Percentiles rank a stretch among this genome's conserved stretches.
Conservation (phyloP, 2,797 vertebrate species). For the Cirrhinus molitorella region DNA sequence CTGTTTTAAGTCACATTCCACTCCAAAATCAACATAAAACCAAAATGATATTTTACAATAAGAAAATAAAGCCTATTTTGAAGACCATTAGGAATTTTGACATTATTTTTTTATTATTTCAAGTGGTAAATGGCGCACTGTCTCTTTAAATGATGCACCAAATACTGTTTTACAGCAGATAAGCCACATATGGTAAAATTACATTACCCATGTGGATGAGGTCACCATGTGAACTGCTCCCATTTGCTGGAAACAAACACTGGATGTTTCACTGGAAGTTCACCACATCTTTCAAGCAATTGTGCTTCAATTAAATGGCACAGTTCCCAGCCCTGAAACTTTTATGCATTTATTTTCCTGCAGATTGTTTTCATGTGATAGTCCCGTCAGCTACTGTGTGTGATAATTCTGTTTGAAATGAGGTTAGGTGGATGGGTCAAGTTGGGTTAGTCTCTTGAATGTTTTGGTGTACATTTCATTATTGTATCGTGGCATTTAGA, state of each 20-base stretch:
- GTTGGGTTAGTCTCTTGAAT: neutral
- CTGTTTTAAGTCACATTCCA: neutral
- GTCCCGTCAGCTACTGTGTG: neutral
- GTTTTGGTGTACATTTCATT: slow-evolving; percentile 26
- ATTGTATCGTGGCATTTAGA: slow-evolving; percentile 22
- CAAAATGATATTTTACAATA: neutral
- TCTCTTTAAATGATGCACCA: slow-evolving; percentile 16
- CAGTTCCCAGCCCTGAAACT: neutral
- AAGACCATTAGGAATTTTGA: neutral
- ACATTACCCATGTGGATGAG: slow-evolving; percentile 18
- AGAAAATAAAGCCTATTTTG: neutral
- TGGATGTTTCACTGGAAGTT: slow-evolving; percentile 12
- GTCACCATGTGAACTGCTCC: slow-evolving; percentile 16
- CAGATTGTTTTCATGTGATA: neutral
- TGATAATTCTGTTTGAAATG: neutral
- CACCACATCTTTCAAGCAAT: neutral
- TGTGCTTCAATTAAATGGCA: slow-evolving; percentile 1
- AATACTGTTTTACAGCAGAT: slow-evolving; percentile 32
- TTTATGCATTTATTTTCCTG: slow-evolving; percentile 6
- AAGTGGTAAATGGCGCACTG: neutral
- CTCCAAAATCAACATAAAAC: neutral
- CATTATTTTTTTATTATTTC: neutral
- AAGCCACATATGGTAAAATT: slow-evolving; percentile 27
- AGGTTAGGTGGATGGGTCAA: neutral
- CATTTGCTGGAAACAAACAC: slow-evolving; percentile 2